These are phyloP conservation scores for Otus scops DNA, from an alignment of 2,797 vertebrate genomes.

Conservation along the genomic window DNA sequence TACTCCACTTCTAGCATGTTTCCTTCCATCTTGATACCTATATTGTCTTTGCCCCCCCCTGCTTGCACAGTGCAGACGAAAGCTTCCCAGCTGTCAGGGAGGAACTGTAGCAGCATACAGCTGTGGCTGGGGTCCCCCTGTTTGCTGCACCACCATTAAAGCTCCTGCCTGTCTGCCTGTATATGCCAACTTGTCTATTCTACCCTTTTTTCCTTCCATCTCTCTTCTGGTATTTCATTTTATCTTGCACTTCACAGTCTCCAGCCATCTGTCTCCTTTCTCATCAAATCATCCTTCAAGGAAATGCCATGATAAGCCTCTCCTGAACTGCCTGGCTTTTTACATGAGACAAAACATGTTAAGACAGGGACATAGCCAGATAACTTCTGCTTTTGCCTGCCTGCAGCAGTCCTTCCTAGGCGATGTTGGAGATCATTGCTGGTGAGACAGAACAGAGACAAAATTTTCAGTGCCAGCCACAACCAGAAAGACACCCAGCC, in stretches of 20 bases:
- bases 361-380: background rate
- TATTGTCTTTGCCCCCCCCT: background rate
- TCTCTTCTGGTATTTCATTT: background rate
- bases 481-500: background rate
- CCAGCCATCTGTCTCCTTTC: background rate
- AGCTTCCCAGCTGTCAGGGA: background rate
- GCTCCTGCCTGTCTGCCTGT: background rate
- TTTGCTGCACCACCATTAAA: background rate
- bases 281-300: background rate
- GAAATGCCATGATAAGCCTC: background rate
- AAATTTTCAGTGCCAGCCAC: background rate
- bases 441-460: background rate
- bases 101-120: background rate
- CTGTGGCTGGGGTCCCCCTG: background rate
- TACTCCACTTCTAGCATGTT: background rate
- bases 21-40: background rate
- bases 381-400: background rate
- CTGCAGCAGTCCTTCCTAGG: background rate
- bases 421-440: accelerated
- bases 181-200: background rate
- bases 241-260: background rate
- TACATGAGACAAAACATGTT: background rate
- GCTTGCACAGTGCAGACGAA: accelerated
- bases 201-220: background rate
- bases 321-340: background rate